A percentile compares a stretch with the other conserved stretches of the same genome.
phyloP scores from a whole-genome alignment of 2,888 invertebrate species.

The Siphlonurus alternatus region DNA sequence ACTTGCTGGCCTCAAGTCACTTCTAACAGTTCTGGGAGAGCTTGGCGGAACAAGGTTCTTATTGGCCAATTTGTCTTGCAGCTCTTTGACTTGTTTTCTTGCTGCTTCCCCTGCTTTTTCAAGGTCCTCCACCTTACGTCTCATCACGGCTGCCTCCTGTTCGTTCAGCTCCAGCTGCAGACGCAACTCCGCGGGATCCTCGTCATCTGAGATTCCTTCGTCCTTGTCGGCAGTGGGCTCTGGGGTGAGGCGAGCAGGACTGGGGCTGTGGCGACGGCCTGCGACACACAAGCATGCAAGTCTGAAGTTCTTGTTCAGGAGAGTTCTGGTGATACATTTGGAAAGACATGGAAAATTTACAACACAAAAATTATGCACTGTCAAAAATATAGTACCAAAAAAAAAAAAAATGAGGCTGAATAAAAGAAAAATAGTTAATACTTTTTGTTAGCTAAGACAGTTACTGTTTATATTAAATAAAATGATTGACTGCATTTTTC shows the following conservation, averaged over 20 bases:
- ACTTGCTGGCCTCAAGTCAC: slow-evolving; percentile 35
- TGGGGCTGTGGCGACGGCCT: slow-evolving; percentile 47
- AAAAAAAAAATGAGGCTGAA: no score
- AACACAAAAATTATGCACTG: background rate
- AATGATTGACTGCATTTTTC: no score
- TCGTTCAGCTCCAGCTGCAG: slow-evolving; percentile 76
- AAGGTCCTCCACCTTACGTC: slow-evolving; percentile 67
- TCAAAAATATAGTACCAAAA: no score
- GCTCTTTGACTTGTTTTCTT: slow-evolving; percentile 56
- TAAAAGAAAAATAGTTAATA: no score
- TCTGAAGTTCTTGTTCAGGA: background rate
- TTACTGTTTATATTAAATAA: no score
- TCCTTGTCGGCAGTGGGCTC: slow-evolving; percentile 46
- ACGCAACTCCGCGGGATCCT: slow-evolving; percentile 67
- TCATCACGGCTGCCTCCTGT: slow-evolving; percentile 70
- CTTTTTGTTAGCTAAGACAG: no score
- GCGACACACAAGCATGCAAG: slow-evolving; percentile 15
- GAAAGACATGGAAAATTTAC: no score
- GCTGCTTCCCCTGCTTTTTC: slow-evolving; percentile 61
- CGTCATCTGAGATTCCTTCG: slow-evolving; percentile 57
- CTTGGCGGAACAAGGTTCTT: slow-evolving; percentile 25
- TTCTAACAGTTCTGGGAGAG: slow-evolving; percentile 9
- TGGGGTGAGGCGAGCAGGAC: slow-evolving; percentile 41
- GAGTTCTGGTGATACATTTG: no score
- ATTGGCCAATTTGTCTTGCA: slow-evolving; percentile 49